Evolutionary conservation across 1,140 invertebrate genomes (phyloP).

Genomic region (Andricus grossulariae): DNA sequence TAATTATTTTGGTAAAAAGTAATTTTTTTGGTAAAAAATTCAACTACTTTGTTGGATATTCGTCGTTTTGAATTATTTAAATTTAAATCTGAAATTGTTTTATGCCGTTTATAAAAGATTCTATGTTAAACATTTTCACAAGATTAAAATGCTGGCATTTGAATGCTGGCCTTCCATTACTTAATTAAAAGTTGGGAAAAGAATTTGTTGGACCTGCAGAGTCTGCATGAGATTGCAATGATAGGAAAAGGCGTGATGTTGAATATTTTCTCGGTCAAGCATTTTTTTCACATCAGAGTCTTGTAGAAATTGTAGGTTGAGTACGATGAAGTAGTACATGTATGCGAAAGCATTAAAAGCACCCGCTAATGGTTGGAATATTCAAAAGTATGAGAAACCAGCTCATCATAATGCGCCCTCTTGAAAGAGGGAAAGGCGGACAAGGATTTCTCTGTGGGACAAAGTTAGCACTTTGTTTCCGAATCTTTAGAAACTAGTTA

Average conservation of each 20-base stretch:
- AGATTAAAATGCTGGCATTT: too few relatives aligned
- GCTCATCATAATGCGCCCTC: not conserved
- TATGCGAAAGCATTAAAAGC: not conserved
- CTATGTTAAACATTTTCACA: too few relatives aligned
- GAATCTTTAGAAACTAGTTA: constrained; percentile 7
- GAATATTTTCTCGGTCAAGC: not conserved
- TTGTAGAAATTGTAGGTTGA: constrained; percentile 1
- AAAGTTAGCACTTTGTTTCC: constrained; percentile 24
- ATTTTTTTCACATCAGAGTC: not conserved
- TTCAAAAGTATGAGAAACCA: constrained; percentile 17
- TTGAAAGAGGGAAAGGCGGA: not conserved
- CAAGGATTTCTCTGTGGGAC: constrained; percentile 9
- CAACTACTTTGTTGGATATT: too few relatives aligned
- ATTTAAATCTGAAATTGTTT: too few relatives aligned
- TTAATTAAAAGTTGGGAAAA: not conserved
- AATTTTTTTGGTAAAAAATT: too few relatives aligned
- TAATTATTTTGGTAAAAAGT: too few relatives aligned
- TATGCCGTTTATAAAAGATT: too few relatives aligned
- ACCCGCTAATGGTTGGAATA: constrained; percentile 12
- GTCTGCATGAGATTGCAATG: too few relatives aligned
- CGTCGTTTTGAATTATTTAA: too few relatives aligned
- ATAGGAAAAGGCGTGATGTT: not conserved
- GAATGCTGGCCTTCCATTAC: not conserved
- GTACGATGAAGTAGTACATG: not conserved
- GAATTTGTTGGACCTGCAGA: too few relatives aligned